A percentile compares a stretch with the other conserved stretches of the same genome.
Conservation (phyloP, 2,113 vertebrate genomes). For the Scytalopus superciliaris region DNA sequence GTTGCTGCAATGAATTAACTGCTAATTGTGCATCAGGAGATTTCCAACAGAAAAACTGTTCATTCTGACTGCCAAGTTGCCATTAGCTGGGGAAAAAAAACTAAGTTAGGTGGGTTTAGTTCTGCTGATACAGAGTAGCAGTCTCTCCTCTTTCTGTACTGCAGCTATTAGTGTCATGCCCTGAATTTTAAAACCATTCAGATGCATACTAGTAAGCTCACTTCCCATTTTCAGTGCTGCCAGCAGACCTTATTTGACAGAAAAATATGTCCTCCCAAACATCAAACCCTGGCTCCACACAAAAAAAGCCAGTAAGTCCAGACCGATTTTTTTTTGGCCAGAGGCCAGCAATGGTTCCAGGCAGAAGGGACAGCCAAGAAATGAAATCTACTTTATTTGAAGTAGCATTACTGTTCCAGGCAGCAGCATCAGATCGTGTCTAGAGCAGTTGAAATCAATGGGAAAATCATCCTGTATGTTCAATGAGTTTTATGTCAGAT, state of each 20-base stretch:
- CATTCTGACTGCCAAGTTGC: neutral
- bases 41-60: neutral
- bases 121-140: neutral
- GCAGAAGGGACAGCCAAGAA: neutral
- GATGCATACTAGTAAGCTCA: neutral
- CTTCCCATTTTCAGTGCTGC: neutral
- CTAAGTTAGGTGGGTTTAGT: neutral
- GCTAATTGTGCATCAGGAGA: neutral
- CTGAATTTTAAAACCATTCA: neutral
- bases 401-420: neutral
- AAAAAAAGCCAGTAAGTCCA: neutral
- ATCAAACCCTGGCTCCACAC: neutral
- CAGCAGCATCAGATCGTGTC: neutral
- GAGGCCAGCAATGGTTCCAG: neutral
- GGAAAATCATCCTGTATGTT: neutral
- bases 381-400: neutral
- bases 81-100: neutral
- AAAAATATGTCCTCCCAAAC: neutral
- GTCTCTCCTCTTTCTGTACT: neutral
- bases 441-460: neutral
- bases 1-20: neutral
- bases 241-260: neutral
- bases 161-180: neutral
- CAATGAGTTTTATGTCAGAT: neutral
- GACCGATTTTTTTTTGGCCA: neutral